Base-by-base conservation (phyloP, 2,797 vertebrate genomes). In the Eulemur mongoz region DNA sequence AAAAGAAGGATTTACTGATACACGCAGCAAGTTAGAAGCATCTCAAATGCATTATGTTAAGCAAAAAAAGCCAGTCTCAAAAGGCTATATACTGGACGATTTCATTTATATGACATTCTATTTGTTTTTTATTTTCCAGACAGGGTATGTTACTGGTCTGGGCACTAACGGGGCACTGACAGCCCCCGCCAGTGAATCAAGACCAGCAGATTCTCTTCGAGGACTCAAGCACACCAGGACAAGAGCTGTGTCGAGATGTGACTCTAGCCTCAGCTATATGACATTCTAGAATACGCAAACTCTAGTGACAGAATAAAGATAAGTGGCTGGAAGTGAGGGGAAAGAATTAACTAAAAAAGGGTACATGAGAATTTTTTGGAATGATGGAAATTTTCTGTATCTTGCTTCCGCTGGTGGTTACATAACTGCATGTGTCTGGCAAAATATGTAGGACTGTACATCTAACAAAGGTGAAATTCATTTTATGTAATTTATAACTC, bases 221-320 rank as follows among this genome's bases (percentile, higher is more conserved):
- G 98, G 97, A 96, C 98, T 98, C 93, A 54, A 98, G 98, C 98
- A 99, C 98, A 99, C 98, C 98, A 98, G 73, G 96, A 98, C 98
- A 98, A 99, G 0, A 43, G 61, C 3, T 40, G 40, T 98, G 98
- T 98, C 80, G 79, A 96, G 98, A 98, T 98, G 98, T 98, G 98
- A 98, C 98, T 99, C 98, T 98, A 98, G 97, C 98, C 98, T 99
- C 97, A 45, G 50, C 38, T 38, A 27, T 70, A 22, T 13, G 57
- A 86, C 48, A 54, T 27, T 59, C 70, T 65, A 84, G 70, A 78
- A 73, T 78, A 73, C 23, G 32, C 8, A 7, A 59, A 73, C 22
- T 63, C 12, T 14, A 86, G 5, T 10, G 4, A 69, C 18, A 32
- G 63, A 69, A 45, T 59, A 67, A 40, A 80, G 81, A 57, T 57